Evolutionary conservation across 2,888 invertebrate species (phyloP), one percentile per base, ranked within the genome.

Genomic region (Apodemia hepburni): DNA sequence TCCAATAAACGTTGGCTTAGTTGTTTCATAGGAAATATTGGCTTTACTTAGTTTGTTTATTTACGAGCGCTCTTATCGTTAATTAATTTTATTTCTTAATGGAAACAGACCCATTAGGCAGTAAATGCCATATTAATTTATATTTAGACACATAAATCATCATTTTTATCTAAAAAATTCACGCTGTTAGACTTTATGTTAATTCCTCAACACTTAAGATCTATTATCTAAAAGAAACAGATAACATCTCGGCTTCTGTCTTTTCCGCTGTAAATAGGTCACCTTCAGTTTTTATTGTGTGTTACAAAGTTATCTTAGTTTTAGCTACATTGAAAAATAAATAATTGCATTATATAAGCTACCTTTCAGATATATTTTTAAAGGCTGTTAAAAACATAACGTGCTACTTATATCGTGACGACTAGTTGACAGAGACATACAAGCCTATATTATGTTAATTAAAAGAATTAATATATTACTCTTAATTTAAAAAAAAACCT

Each of bases 221-320:
- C 15, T 54, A 45, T 45, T 51, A 29, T 27, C 54, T 54, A 12
- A 57, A 57, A 57, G 12, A 27, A 57, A 29, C 0, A 57, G 54
- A 57, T 57, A 57, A 57, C 17, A 45, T 45, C 45, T 45, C 7
- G 45, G 54, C 54, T 54, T 54, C 51, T 18, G 51, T 22, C 12
- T 54, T 54, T 54, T 15, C 51, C 12, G 11, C 12, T n/a, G 27
- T 17, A 57, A 57, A 57, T 29, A 29, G 54, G 54, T 57, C 54
- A 57, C 15, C 29, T 27, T 57, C 29, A 29, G 51, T 12, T 51
- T 22, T 51, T 51, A 51, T 51, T 47, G 47, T 47, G 6, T 47
- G 47, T 47, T 47, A 47, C 47, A 47, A 47, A 47, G 47, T 47
- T 47, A 8, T 47, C 47, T n/a, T 47, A 47, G 17, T 47, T 47